Evolutionary conservation across 2,888 invertebrate genomes (phyloP).

Genomic region (Mesorhabditis spiculigera): DNA sequence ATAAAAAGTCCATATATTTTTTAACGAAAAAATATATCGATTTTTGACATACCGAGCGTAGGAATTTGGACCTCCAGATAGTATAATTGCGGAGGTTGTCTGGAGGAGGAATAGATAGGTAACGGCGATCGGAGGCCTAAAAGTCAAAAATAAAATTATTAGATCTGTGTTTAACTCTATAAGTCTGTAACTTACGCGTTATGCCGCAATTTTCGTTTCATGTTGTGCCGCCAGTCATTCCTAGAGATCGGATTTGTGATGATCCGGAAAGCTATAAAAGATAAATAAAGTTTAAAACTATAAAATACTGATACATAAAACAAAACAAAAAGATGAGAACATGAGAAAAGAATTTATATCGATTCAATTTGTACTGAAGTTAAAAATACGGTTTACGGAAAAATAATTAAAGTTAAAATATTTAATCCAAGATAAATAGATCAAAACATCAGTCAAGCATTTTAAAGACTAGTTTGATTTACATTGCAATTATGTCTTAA

Average conservation of each 20-base stretch:
- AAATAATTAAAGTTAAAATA: too few species aligned
- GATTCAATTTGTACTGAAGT: too few species aligned
- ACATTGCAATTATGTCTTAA: neutral
- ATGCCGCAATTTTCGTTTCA: neutral
- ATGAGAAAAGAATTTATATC: too few species aligned
- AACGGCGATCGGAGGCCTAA: neutral
- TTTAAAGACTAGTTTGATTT: neutral
- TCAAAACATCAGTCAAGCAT: neutral
- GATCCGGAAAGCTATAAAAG: neutral
- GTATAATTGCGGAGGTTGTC: constrained; percentile 19
- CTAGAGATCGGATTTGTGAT: neutral
- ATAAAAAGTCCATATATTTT: neutral
- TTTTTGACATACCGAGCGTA: constrained; percentile 41
- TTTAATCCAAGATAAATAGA: too few species aligned
- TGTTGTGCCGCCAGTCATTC: constrained; percentile 2
- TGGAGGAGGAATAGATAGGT: too few species aligned
- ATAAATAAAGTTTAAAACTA: neutral
- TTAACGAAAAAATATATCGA: neutral
- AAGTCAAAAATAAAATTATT: neutral
- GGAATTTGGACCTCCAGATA: constrained; percentile 47
- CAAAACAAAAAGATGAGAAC: neutral
- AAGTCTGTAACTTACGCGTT: neutral
- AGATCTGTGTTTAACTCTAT: neutral
- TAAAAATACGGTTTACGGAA: too few species aligned
- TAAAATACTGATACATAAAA: neutral